Evolutionary conservation across 2,797 vertebrate species (phyloP).

Genomic region (Ispidina lecontei): DNA sequence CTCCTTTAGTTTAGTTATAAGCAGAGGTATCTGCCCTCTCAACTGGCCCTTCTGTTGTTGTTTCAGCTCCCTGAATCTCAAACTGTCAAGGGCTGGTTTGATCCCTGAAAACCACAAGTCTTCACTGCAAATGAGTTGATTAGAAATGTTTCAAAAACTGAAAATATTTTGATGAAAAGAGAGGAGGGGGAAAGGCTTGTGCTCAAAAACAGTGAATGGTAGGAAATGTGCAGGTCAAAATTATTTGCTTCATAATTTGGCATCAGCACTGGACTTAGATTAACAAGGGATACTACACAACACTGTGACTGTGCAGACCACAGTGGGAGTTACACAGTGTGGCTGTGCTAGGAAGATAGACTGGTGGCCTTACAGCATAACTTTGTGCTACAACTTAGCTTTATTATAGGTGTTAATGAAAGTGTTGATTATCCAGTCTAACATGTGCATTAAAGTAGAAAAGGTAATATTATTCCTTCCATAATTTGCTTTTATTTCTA

Average conservation of each 20-base stretch:
- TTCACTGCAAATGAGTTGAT: background rate
- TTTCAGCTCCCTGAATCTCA: background rate
- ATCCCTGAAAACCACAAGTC: background rate
- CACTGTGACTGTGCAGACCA: background rate
- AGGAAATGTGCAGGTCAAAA: background rate
- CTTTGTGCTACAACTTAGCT: background rate
- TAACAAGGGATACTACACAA: background rate
- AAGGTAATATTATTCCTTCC: background rate
- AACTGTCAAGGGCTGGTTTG: background rate
- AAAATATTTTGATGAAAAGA: background rate
- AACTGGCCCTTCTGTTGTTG: background rate
- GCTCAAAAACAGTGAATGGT: background rate
- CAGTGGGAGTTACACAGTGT: background rate
- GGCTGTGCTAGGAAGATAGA: background rate
- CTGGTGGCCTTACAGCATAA: background rate
- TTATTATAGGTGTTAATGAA: background rate
- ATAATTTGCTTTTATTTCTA: background rate
- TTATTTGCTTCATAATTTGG: background rate
- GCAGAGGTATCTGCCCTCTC: slow-evolving; percentile 12
- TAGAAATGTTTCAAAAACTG: background rate
- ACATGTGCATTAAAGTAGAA: background rate
- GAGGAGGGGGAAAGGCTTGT: rapidly evolving
- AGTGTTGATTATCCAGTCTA: background rate
- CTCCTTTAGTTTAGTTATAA: background rate
- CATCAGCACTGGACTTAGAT: background rate